These are phyloP conservation scores for Asarcornis scutulata DNA, from an alignment of 2,113 vertebrate genomes.

Conservation along the genomic window DNA sequence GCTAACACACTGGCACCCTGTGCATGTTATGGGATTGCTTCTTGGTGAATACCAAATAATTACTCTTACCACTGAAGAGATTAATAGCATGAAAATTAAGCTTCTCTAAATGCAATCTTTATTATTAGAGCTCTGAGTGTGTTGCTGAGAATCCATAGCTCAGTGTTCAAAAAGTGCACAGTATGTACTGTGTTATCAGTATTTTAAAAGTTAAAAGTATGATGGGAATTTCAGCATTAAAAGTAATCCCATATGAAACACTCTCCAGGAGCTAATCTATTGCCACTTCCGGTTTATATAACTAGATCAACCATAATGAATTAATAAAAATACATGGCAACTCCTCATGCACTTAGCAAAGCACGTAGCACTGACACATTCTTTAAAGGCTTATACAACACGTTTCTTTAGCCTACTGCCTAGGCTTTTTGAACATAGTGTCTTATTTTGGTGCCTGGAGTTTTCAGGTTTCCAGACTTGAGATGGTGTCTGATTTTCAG, in stretches of 20 bases:
- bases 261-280: conserved; percentile 50
- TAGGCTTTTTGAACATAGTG: neutral
- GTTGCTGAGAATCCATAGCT: neutral
- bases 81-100: conserved; percentile 65
- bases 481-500: neutral
- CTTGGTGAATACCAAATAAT: conserved; percentile 46
- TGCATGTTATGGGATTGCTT: conserved; percentile 46
- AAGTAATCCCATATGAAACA: conserved; percentile 51
- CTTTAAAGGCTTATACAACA: neutral
- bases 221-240: conserved; percentile 55
- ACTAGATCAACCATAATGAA: conserved; percentile 21
- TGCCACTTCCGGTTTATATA: conserved; percentile 50
- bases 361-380: neutral
- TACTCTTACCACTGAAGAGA: conserved; percentile 52
- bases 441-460: neutral
- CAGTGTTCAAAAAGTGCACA: conserved; percentile 51
- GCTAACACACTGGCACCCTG: conserved; percentile 33
- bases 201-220: conserved; percentile 53
- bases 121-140: conserved; percentile 36
- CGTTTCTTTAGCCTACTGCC: neutral
- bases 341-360: neutral
- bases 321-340: conserved; percentile 34
- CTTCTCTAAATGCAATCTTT: conserved; percentile 48
- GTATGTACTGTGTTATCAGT: conserved; percentile 47
- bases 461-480: neutral